A percentile compares a stretch with the other conserved stretches of the same genome.
These are phyloP conservation scores for Xylota segnis DNA, from an alignment of 2,888 invertebrate species.

Conservation along the genomic window DNA sequence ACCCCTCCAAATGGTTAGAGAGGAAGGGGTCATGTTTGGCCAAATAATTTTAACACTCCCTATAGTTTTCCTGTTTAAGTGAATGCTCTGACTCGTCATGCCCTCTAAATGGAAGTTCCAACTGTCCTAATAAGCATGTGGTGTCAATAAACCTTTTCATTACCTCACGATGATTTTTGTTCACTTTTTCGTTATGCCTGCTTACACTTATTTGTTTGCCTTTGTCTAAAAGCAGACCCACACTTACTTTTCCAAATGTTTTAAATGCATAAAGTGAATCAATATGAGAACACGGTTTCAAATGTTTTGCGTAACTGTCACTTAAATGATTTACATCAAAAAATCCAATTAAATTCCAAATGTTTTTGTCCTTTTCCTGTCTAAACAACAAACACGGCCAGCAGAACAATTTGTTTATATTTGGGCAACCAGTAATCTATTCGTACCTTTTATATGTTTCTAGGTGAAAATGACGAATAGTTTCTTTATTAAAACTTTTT, in stretches of 20 bases:
- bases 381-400: too few species aligned
- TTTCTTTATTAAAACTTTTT: not conserved
- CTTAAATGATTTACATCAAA: too few species aligned
- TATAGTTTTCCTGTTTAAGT: conserved; percentile 19
- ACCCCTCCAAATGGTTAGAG: conserved; percentile 25
- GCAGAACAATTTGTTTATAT: not conserved
- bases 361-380: not conserved
- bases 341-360: too few species aligned
- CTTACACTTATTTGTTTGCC: too few species aligned
- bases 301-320: conserved; percentile 22
- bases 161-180: conserved; percentile 21
- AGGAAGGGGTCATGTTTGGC: conserved; percentile 33
- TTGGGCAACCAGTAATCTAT: not conserved
- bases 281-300: conserved; percentile 32
- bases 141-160: conserved; percentile 24
- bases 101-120: conserved; percentile 34
- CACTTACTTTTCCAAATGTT: conserved; percentile 27
- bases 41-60: conserved; percentile 28
- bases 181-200: too few species aligned
- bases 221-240: too few species aligned
- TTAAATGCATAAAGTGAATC: conserved; percentile 24
- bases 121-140: conserved; percentile 15
- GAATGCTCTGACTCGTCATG: conserved; percentile 33
- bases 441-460: not conserved
- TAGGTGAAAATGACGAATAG: not conserved